Conservation (phyloP, 2,797 vertebrate species). For the Centropyge bicolor region DNA sequence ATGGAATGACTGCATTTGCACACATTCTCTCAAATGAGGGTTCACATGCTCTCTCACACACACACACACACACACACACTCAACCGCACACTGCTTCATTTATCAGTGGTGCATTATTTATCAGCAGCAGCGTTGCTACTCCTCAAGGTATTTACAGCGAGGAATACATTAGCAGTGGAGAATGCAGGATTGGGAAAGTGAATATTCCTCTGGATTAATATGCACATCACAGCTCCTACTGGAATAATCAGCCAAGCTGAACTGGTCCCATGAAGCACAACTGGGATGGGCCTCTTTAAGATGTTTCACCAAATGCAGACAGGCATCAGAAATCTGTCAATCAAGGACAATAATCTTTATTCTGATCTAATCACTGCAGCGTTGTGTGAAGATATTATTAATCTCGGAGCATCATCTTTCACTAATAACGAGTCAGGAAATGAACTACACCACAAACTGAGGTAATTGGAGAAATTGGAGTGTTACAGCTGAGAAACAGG, state of each 20-base stretch:
- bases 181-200: conserved; percentile 55
- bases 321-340: conserved; percentile 31
- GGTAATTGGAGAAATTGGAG: conserved; percentile 1
- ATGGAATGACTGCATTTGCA: conserved; percentile 51
- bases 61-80: conserved; percentile 25
- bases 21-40: conserved; percentile 40
- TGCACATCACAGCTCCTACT: conserved; percentile 55
- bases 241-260: conserved; percentile 47
- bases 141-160: conserved; percentile 76
- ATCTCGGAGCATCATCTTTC: conserved; percentile 12
- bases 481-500: background rate
- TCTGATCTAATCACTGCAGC: conserved; percentile 26
- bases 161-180: conserved; percentile 73
- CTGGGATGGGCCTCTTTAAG: background rate
- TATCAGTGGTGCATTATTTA: conserved; percentile 80
- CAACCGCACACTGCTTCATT: conserved; percentile 63
- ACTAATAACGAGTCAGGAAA: background rate
- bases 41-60: conserved; percentile 11
- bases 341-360: conserved; percentile 7
- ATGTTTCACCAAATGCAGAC: background rate
- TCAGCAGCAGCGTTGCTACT: conserved; percentile 65
- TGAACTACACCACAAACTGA: conserved; percentile 3
- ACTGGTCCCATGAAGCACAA: conserved; percentile 23
- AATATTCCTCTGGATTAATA: conserved; percentile 70
- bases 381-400: conserved; percentile 10